phyloP scores from a whole-genome alignment of 1,140 invertebrate genomes.

The Trypoxylus dichotomus region DNA sequence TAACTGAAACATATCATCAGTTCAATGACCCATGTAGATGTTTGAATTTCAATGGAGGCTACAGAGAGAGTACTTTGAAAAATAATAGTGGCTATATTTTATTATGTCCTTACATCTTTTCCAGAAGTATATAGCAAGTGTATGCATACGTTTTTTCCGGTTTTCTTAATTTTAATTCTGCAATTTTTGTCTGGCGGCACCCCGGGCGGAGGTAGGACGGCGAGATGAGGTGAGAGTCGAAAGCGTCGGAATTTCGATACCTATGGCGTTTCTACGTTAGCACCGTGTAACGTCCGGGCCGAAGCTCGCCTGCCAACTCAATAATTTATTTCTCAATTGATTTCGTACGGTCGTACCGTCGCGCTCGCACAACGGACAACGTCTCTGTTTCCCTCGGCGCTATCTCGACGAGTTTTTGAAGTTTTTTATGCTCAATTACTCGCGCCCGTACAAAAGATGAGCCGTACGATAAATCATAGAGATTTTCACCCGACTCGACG shows the following conservation, averaged over 20 bases:
- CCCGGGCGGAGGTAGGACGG: background rate
- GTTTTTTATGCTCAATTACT: background rate
- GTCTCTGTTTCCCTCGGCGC: background rate
- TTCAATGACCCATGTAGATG: no score
- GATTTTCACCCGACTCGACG: background rate
- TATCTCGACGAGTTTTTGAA: background rate
- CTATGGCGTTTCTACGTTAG: background rate
- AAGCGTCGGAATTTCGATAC: background rate
- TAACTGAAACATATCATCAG: no score
- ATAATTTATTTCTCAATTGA: background rate
- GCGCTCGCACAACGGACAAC: background rate
- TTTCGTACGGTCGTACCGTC: background rate
- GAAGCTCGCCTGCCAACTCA: background rate
- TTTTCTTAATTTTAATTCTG: no score
- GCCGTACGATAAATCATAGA: background rate
- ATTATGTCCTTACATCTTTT: no score
- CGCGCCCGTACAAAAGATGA: background rate
- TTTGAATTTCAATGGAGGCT: no score
- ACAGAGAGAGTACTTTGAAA: no score
- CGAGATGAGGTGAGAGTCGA: background rate
- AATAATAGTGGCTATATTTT: no score
- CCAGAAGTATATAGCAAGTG: no score
- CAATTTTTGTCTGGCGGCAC: no score
- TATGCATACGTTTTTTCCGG: no score
- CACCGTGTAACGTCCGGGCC: no score